These are phyloP conservation scores for Anolis carolinensis DNA, from an alignment of 2,113 vertebrate species.

Conservation along the genomic window DNA sequence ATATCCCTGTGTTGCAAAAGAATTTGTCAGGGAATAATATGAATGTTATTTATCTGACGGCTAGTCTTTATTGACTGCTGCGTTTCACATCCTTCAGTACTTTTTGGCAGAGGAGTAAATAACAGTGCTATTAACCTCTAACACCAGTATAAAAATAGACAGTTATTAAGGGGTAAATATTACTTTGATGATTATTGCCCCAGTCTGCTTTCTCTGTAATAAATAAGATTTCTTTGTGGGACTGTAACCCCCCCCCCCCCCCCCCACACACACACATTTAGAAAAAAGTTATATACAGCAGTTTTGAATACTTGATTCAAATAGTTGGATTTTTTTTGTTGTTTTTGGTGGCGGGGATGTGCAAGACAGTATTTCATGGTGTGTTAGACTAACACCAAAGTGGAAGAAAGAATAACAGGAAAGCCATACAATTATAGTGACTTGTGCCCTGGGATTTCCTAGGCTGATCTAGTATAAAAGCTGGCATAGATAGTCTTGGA, in stretches of 20 bases:
- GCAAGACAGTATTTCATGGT: slow-evolving; percentile 16
- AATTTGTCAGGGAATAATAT: slow-evolving; percentile 81
- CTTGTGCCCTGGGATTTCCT: background rate
- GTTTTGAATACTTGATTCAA: slow-evolving; percentile 24
- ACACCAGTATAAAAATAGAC: slow-evolving; percentile 78
- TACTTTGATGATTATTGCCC: slow-evolving; percentile 78
- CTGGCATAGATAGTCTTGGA: background rate
- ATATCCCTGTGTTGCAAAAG: slow-evolving; percentile 75
- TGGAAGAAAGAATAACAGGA: slow-evolving; percentile 18
- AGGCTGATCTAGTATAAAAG: background rate
- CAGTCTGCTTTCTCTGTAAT: slow-evolving; percentile 72
- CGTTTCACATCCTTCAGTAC: slow-evolving; percentile 80
- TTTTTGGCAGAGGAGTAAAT: slow-evolving; percentile 82
- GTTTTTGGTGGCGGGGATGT: slow-evolving; percentile 28
- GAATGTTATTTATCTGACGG: slow-evolving; percentile 84
- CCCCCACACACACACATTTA: too few relatives aligned
- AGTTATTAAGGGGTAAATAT: slow-evolving; percentile 83
- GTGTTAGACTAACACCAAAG: slow-evolving; percentile 31
- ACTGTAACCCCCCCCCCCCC: slow-evolving; percentile 46
- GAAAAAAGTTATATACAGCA: slow-evolving; percentile 43
- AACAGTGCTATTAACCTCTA: slow-evolving; percentile 81
- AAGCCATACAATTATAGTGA: background rate
- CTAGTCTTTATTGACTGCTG: slow-evolving; percentile 80
- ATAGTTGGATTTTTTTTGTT: slow-evolving; percentile 5
- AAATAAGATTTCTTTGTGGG: slow-evolving; percentile 63